A percentile compares a stretch with the other conserved stretches of the same genome.
phyloP scores from a whole-genome alignment of 2,113 vertebrate genomes.

The Laticauda colubrina region DNA sequence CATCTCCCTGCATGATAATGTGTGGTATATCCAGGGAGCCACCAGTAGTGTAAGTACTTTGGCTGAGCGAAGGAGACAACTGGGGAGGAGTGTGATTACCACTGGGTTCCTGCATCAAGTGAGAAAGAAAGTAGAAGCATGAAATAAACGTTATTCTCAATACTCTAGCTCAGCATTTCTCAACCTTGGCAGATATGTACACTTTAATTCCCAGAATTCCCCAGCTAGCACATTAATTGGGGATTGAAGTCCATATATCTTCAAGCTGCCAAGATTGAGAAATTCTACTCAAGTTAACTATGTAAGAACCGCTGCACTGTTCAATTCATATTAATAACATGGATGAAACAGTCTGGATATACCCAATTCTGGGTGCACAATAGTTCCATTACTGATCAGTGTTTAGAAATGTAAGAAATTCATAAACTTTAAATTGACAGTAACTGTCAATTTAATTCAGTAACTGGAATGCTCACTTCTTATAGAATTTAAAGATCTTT shows the following conservation, averaged over 20 bases:
- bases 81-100: slow-evolving; percentile 97
- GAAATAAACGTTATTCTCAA: slow-evolving; percentile 48
- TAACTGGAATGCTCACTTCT: background rate
- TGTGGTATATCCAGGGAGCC: slow-evolving; percentile 99
- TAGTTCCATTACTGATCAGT: background rate
- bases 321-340: background rate
- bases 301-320: background rate
- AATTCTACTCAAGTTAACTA: background rate
- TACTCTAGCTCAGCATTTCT: background rate
- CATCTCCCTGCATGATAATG: slow-evolving; percentile 99
- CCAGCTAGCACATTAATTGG: too few relatives aligned
- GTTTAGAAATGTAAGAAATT: background rate
- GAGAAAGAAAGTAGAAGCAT: slow-evolving; percentile 46
- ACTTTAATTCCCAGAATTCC: too few relatives aligned
- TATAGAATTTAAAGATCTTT: slow-evolving; percentile 28
- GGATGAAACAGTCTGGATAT: too few relatives aligned
- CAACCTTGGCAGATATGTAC: too few relatives aligned
- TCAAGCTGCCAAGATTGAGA: too few relatives aligned
- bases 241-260: too few relatives aligned
- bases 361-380: slow-evolving; percentile 18
- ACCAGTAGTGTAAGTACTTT: slow-evolving; percentile 91
- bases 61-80: slow-evolving; percentile 92
- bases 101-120: slow-evolving; percentile 85
- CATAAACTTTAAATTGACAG: background rate
- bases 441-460: background rate